These are phyloP conservation scores for Notothenia coriiceps DNA, from an alignment of 2,113 vertebrate species.

Conservation along the genomic window DNA sequence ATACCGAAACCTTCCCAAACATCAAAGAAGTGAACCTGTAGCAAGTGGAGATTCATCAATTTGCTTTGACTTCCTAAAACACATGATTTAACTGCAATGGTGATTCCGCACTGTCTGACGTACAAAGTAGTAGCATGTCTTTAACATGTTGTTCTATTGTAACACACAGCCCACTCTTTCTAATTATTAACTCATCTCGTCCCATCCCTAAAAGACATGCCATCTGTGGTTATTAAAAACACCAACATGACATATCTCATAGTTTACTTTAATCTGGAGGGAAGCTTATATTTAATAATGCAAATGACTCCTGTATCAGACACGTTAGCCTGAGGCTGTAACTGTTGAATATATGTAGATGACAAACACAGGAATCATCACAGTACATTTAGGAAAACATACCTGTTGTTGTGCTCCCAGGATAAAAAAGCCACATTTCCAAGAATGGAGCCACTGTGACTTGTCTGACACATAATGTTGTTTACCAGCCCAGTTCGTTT, in stretches of 20 bases:
- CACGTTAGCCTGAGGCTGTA: not conserved
- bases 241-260: not conserved
- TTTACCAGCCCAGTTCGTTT: constrained; percentile 1
- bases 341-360: not conserved
- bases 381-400: not conserved
- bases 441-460: not conserved
- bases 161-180: too few species aligned
- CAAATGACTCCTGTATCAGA: not conserved
- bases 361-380: not conserved
- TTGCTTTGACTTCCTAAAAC: too few species aligned
- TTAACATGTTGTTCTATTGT: too few species aligned
- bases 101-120: too few species aligned
- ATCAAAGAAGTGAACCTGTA: too few species aligned
- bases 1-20: not conserved
- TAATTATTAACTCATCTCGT: too few species aligned
- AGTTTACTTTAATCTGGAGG: not conserved
- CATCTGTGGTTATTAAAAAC: not conserved
- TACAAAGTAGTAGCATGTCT: too few species aligned
- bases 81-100: too few species aligned
- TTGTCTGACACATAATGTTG: not conserved
- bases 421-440: not conserved
- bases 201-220: not conserved
- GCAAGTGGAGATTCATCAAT: too few species aligned
- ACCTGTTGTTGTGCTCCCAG: not conserved
- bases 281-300: not conserved